Evolutionary conservation across 2,888 invertebrate species (phyloP).

Genomic region (Drosophila picticornis): DNA sequence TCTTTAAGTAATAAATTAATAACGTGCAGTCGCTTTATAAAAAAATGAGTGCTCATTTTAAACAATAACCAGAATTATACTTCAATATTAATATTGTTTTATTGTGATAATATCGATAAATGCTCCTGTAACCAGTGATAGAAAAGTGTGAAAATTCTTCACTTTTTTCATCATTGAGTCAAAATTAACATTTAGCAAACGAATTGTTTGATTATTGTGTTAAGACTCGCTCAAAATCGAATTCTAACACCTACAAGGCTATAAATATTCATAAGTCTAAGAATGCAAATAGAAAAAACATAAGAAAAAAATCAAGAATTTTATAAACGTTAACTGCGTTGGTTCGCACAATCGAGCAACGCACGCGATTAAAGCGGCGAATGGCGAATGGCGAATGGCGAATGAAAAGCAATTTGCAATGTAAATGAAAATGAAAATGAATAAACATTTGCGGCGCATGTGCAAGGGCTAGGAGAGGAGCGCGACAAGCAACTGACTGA

Average conservation of each 20-base stretch:
- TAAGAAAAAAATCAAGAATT: slow-evolving; percentile 13
- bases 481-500: slow-evolving; percentile 34
- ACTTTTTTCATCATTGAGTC: background rate
- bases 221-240: background rate
- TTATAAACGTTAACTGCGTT: slow-evolving; percentile 48
- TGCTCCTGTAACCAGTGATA: background rate
- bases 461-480: slow-evolving; percentile 41
- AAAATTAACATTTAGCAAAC: background rate
- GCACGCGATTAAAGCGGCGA: slow-evolving; percentile 67
- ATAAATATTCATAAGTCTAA: slow-evolving; percentile 40
- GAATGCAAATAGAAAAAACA: slow-evolving; percentile 29
- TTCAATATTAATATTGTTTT: background rate
- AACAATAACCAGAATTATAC: background rate
- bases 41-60: background rate
- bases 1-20: background rate
- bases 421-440: slow-evolving; percentile 64
- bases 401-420: slow-evolving; percentile 75
- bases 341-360: slow-evolving; percentile 59
- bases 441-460: slow-evolving; percentile 64
- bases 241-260: slow-evolving; percentile 21
- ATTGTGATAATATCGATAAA: background rate
- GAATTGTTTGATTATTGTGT: slow-evolving; percentile 5
- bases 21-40: background rate
- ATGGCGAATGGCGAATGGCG: slow-evolving; percentile 51
- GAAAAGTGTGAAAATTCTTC: background rate